Evolutionary conservation across 2,113 vertebrate species (phyloP).

Genomic region (Cathartes aura): DNA sequence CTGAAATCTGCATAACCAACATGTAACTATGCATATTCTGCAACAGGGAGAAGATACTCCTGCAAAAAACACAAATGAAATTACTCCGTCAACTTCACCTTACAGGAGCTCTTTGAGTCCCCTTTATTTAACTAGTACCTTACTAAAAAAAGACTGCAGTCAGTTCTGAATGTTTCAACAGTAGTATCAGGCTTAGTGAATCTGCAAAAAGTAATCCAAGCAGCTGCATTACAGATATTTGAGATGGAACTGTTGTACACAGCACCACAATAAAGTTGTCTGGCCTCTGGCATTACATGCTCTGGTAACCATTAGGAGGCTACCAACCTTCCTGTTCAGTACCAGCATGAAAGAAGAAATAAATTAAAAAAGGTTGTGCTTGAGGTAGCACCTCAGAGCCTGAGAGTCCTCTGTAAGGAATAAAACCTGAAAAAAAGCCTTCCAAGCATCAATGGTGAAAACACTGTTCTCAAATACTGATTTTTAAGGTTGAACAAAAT

Average conservation of each 20-base stretch:
- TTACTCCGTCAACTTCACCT: background rate
- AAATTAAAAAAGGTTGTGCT: background rate
- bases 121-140: background rate
- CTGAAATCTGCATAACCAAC: background rate
- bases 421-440: background rate
- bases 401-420: background rate
- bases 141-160: background rate
- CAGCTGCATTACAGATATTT: background rate
- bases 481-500: background rate
- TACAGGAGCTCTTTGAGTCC: background rate
- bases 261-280: background rate
- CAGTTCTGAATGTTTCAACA: background rate
- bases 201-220: background rate
- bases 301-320: background rate
- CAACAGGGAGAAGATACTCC: background rate
- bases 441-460: background rate
- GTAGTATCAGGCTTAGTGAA: fast-evolving
- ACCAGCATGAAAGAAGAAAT: background rate
- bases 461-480: background rate
- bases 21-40: background rate
- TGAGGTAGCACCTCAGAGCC: background rate
- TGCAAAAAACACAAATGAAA: background rate
- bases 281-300: background rate
- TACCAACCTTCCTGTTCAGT: background rate
- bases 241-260: background rate